Conservation (phyloP, 1,140 invertebrate species). For the Drosophila pachea region DNA sequence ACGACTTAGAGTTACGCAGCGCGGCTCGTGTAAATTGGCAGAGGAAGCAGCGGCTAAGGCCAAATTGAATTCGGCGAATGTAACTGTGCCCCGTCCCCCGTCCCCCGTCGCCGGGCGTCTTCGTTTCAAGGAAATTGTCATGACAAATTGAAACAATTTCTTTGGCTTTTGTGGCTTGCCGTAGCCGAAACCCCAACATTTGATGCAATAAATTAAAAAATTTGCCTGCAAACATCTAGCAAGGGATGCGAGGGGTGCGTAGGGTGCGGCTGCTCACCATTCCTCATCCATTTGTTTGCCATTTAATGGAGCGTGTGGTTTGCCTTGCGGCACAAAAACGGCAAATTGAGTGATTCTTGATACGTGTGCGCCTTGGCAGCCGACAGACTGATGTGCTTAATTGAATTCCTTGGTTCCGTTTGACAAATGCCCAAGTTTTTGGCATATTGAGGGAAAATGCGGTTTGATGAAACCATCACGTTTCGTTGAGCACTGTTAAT, state of each 20-base stretch:
- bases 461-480: conserved; percentile 7
- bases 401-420: conserved; percentile 49
- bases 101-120: neutral
- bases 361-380: conserved; percentile 22
- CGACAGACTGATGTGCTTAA: conserved; percentile 46
- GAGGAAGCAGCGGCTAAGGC: conserved; percentile 58
- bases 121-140: conserved; percentile 75
- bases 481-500: conserved; percentile 6
- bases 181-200: conserved; percentile 58
- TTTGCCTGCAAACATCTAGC: conserved; percentile 57
- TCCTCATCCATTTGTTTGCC: conserved; percentile 68
- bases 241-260: neutral
- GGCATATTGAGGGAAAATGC: conserved; percentile 30
- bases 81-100: conserved; percentile 6
- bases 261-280: neutral
- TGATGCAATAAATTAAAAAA: conserved; percentile 75
- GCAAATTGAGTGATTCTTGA: conserved; percentile 71
- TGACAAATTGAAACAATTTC: conserved; percentile 78
- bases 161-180: conserved; percentile 71
- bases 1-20: conserved; percentile 46
- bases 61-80: conserved; percentile 68
- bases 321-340: conserved; percentile 34
- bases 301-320: conserved; percentile 67
- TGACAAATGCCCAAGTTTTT: conserved; percentile 43
- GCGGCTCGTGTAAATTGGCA: conserved; percentile 49